A percentile compares a stretch with the other conserved stretches of the same genome.
phyloP scores from a whole-genome alignment of 2,113 vertebrate species.

The Hirundichthys speculiger region DNA sequence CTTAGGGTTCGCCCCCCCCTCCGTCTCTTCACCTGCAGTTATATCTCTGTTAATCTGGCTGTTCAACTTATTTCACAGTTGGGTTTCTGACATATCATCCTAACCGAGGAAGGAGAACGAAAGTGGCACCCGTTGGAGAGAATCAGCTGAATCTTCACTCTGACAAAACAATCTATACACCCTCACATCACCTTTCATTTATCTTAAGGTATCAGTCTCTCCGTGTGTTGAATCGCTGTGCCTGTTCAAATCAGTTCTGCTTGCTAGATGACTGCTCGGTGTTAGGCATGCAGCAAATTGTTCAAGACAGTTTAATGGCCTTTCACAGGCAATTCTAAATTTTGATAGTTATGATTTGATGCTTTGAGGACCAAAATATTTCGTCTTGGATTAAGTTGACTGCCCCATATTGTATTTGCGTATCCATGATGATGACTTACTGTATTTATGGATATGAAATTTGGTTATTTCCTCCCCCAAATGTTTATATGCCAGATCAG shows the following conservation, averaged over 20 bases:
- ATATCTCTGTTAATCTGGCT: constrained; percentile 61
- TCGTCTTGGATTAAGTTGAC: neutral
- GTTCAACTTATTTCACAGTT: constrained; percentile 68
- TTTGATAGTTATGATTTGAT: neutral
- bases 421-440: too few relatives aligned
- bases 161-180: constrained; percentile 68
- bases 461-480: too few relatives aligned
- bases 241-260: constrained; percentile 64
- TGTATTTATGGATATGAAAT: too few relatives aligned
- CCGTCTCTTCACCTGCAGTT: constrained; percentile 19
- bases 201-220: constrained; percentile 44
- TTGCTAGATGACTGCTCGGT: constrained; percentile 32
- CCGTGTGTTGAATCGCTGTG: constrained; percentile 50
- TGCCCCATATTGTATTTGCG: too few relatives aligned
- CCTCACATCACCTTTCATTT: constrained; percentile 66
- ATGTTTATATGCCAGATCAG: too few relatives aligned
- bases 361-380: neutral
- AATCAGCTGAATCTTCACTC: constrained; percentile 58
- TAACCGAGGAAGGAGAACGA: constrained; percentile 42
- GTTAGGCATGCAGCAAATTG: constrained; percentile 8
- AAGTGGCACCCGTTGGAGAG: constrained; percentile 55
- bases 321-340: neutral
- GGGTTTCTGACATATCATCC: constrained; percentile 47
- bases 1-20: constrained; percentile 10
- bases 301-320: constrained; percentile 25